Conservation (phyloP, 2,113 vertebrate genomes). For the Gymnarchus niloticus region DNA sequence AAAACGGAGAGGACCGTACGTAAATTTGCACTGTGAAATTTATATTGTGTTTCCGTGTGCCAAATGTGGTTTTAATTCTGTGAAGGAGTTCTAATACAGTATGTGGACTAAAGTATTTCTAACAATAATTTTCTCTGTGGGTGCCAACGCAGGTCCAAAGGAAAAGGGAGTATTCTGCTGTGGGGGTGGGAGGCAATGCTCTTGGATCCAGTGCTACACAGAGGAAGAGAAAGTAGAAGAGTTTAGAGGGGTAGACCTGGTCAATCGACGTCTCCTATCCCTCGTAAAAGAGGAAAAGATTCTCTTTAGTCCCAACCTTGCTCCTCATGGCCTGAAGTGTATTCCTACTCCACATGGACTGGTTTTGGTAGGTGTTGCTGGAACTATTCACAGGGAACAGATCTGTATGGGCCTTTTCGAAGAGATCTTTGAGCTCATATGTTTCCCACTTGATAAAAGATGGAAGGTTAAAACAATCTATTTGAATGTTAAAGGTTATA, state of each 20-base stretch:
- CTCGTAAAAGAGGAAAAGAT: conserved; percentile 76
- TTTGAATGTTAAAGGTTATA: conserved; percentile 72
- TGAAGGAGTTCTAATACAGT: conserved; percentile 58
- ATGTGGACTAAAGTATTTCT: conserved; percentile 94
- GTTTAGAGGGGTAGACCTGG: conserved; percentile 76
- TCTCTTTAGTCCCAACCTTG: conserved; percentile 78
- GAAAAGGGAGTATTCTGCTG: too few relatives aligned
- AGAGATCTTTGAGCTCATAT: conserved; percentile 83
- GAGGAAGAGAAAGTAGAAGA: conserved; percentile 66
- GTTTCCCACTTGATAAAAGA: conserved; percentile 71
- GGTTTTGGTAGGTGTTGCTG: conserved; percentile 84
- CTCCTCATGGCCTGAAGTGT: conserved; percentile 68
- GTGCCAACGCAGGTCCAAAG: too few relatives aligned
- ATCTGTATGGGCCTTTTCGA: conserved; percentile 85
- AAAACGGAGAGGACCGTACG: conserved; percentile 78
- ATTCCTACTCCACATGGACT: conserved; percentile 74
- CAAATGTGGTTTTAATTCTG: too few relatives aligned
- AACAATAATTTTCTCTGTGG: too few relatives aligned
- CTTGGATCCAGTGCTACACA: conserved; percentile 65
- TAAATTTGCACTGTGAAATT: too few relatives aligned
- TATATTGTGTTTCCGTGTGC: too few relatives aligned
- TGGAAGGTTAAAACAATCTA: conserved; percentile 88
- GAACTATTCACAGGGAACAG: conserved; percentile 79
- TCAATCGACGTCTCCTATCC: conserved; percentile 79
- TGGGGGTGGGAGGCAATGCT: conserved; percentile 77